These are phyloP conservation scores for Samia ricini DNA, from an alignment of 1,140 invertebrate genomes.

Conservation along the genomic window DNA sequence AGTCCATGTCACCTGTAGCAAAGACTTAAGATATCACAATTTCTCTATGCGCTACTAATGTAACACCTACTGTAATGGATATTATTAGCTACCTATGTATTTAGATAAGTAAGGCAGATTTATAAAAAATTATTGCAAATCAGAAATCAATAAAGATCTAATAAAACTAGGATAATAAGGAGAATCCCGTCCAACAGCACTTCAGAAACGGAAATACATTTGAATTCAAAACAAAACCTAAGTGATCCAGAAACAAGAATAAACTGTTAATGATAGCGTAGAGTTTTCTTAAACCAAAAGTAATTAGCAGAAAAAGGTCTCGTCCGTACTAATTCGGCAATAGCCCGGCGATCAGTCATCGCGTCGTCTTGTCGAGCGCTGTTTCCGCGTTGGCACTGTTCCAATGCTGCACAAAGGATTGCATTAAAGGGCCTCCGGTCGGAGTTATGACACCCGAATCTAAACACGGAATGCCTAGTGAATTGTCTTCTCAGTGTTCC, in stretches of 20 bases:
- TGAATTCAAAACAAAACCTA: background rate
- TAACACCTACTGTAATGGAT: too few species aligned
- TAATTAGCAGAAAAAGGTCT: conserved; percentile 19
- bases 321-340: conserved; percentile 35
- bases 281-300: background rate
- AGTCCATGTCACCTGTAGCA: too few species aligned
- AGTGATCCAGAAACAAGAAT: background rate
- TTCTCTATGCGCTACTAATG: too few species aligned
- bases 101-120: too few species aligned
- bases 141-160: too few species aligned
- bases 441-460: conserved; percentile 42
- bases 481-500: background rate
- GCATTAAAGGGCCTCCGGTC: conserved; percentile 29
- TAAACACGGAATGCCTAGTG: conserved; percentile 24
- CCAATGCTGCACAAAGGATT: conserved; percentile 46
- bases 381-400: conserved; percentile 44
- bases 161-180: too few species aligned
- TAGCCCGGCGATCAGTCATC: conserved; percentile 24
- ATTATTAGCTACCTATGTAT: too few species aligned
- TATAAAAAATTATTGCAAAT: too few species aligned
- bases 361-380: background rate
- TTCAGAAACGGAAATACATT: background rate
- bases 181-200: too few species aligned
- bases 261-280: background rate
- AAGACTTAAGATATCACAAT: too few species aligned